Evolutionary conservation across 2,797 vertebrate species (phyloP).

Genomic region (Acanthornis magna): DNA sequence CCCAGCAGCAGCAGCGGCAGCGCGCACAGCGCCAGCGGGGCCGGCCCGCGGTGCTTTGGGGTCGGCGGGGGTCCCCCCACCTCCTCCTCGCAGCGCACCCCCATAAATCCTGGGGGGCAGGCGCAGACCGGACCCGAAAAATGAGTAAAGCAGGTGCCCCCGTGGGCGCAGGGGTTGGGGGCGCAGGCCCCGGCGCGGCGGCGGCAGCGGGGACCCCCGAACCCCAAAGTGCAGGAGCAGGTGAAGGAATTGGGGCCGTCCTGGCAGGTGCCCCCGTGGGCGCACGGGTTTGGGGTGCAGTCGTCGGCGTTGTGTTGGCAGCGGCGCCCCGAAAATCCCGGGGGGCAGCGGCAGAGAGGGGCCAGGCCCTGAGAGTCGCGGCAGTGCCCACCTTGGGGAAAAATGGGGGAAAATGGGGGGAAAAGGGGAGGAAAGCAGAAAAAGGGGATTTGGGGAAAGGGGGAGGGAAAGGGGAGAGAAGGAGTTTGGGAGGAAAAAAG

Average conservation of each 20-base stretch:
- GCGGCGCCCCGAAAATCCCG: neutral
- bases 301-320: neutral
- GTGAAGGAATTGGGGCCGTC: neutral
- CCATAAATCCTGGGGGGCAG: neutral
- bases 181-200: neutral
- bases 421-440: too few relatives aligned
- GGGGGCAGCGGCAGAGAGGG: neutral
- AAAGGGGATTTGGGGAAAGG: neutral
- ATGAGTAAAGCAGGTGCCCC: neutral
- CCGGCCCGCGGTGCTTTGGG: neutral
- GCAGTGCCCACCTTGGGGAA: neutral
- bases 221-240: neutral
- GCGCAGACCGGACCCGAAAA: neutral
- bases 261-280: neutral
- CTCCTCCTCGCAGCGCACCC: neutral
- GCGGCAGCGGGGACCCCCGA: neutral
- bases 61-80: neutral
- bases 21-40: neutral
- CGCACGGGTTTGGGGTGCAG: neutral
- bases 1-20: neutral
- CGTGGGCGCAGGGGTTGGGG: neutral
- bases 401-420: neutral
- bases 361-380: neutral
- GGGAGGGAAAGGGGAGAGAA: neutral
- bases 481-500: too few relatives aligned